Conservation (phyloP, 2,797 vertebrate genomes). For the Basileuterus tristriatus region DNA sequence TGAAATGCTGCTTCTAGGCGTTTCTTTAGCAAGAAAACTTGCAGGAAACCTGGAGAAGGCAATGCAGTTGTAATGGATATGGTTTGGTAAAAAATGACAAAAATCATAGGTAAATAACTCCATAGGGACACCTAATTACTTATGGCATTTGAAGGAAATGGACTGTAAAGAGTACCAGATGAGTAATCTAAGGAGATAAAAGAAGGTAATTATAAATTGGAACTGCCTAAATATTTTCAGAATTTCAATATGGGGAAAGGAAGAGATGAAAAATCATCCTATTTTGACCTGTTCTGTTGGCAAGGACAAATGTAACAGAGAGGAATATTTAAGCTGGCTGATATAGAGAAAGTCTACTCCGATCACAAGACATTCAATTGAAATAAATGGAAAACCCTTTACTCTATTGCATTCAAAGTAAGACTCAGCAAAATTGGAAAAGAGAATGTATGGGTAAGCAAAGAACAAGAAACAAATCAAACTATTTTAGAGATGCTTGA, state of each 20-base stretch:
- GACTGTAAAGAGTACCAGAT: background rate
- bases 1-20: background rate
- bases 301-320: background rate
- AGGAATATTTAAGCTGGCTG: background rate
- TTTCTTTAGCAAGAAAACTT: background rate
- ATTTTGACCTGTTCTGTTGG: background rate
- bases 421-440: background rate
- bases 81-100: background rate
- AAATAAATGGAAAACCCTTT: background rate
- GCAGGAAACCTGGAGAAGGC: background rate
- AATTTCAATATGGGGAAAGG: background rate
- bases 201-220: background rate
- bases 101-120: background rate
- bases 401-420: background rate
- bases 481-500: background rate
- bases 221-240: background rate
- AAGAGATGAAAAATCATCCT: background rate
- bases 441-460: background rate
- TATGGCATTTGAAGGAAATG: background rate
- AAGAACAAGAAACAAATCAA: background rate
- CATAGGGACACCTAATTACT: background rate
- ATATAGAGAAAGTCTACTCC: background rate
- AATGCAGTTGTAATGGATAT: background rate
- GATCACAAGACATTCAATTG: background rate
- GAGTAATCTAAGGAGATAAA: conserved; percentile 12